Conservation (phyloP, 2,888 invertebrate species). For the Sthenelais limicola region DNA sequence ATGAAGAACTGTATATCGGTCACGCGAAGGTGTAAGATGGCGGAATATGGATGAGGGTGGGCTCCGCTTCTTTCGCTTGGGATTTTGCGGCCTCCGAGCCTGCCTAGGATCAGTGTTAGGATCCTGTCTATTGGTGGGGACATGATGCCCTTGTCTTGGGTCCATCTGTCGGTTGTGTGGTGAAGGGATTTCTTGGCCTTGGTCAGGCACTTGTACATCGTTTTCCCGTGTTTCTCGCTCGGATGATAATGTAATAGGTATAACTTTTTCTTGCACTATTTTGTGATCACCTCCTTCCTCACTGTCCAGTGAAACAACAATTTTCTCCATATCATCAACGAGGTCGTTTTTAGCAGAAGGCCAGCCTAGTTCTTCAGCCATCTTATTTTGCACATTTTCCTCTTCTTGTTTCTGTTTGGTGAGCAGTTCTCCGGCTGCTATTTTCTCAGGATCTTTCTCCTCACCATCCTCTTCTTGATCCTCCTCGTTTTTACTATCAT, state of each 20-base stretch:
- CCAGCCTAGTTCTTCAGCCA: background rate
- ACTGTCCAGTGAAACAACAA: too few relatives aligned
- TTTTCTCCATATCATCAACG: too few relatives aligned
- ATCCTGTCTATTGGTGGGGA: background rate
- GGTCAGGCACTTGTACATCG: background rate
- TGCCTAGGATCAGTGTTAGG: background rate
- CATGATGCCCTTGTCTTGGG: background rate
- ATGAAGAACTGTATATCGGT: slow-evolving; percentile 25
- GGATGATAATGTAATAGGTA: background rate
- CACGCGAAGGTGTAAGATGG: slow-evolving; percentile 14
- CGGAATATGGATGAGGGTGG: slow-evolving; percentile 41
- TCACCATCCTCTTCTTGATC: background rate
- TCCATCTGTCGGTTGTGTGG: background rate
- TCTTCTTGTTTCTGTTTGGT: background rate
- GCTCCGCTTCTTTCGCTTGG: background rate
- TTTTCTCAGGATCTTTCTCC: background rate
- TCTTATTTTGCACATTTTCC: background rate
- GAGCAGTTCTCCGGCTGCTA: background rate
- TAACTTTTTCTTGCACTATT: background rate
- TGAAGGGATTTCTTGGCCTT: background rate
- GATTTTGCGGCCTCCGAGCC: background rate
- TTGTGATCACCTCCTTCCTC: slow-evolving; percentile 1
- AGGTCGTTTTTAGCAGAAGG: background rate
- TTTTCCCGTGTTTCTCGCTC: background rate
- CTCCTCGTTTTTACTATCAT: background rate